Percentiles rank a stretch among this genome's conserved stretches.
These are phyloP conservation scores for Ostrea edulis DNA, from an alignment of 1,140 invertebrate species.

Conservation along the genomic window DNA sequence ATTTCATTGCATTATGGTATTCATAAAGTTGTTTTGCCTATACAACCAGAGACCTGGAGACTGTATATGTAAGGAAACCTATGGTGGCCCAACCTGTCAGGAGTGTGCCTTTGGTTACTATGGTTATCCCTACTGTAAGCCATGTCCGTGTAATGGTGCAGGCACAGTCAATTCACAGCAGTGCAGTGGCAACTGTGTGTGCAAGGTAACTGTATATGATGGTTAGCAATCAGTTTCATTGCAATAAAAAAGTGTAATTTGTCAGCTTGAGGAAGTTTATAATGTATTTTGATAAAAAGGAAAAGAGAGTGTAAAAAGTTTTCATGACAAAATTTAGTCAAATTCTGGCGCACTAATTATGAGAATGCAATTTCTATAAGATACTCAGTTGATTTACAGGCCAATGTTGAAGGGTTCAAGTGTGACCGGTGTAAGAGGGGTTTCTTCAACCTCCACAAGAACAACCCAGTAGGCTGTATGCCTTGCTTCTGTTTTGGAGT, in stretches of 20 bases:
- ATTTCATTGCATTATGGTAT: too few relatives aligned
- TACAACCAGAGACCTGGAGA: conserved; percentile 77
- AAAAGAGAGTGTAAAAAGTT: not conserved
- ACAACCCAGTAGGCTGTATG: conserved; percentile 90
- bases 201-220: not conserved
- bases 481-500: conserved; percentile 96
- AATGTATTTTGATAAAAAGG: too few relatives aligned
- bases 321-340: not conserved
- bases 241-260: not conserved
- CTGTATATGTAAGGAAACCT: conserved; percentile 76
- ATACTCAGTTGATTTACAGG: conserved; percentile 58
- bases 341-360: not conserved
- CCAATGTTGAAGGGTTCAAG: conserved; percentile 83
- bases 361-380: not conserved
- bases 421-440: conserved; percentile 92
- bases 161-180: conserved; percentile 71
- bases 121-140: conserved; percentile 88
- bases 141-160: conserved; percentile 73
- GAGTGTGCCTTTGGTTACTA: conserved; percentile 87
- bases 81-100: conserved; percentile 73
- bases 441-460: conserved; percentile 88
- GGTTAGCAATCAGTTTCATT: too few relatives aligned
- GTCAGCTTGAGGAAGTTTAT: not conserved
- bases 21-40: not conserved
- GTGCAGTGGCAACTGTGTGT: conserved; percentile 73